Conservation (phyloP, 2,113 vertebrate species). For the Xiphophorus couchianus region DNA sequence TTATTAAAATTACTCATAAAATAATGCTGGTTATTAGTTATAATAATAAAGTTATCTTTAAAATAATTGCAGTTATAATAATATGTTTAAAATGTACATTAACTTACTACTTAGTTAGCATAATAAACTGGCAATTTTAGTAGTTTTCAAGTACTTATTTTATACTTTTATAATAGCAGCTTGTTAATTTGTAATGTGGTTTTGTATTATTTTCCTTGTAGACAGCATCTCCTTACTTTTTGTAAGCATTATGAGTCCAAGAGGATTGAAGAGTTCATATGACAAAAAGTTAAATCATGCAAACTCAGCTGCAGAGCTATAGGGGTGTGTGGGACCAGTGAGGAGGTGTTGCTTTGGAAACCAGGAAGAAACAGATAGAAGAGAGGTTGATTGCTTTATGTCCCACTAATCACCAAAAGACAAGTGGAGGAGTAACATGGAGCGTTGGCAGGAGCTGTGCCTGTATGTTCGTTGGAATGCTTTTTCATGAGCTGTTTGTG, state of each 20-base stretch:
- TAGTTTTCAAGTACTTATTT: not conserved
- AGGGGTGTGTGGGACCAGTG: slow-evolving; percentile 4
- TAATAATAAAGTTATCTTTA: not conserved
- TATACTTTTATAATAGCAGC: not conserved
- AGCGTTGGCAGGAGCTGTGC: not conserved
- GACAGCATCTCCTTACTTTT: slow-evolving; percentile 2
- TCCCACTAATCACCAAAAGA: slow-evolving; percentile 17
- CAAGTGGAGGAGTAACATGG: not conserved
- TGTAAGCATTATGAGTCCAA: not conserved
- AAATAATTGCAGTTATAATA: too few species aligned
- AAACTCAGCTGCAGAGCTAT: not conserved
- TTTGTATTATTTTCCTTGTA: slow-evolving; percentile 18
- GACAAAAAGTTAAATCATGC: not conserved
- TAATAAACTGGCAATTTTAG: not conserved
- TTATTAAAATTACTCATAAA: not conserved
- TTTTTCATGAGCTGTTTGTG: slow-evolving; percentile 8
- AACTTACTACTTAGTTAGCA: not conserved
- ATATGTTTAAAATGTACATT: not conserved
- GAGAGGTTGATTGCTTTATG: slow-evolving; percentile 19
- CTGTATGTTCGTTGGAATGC: slow-evolving; percentile 10
- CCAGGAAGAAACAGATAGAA: slow-evolving; percentile 50
- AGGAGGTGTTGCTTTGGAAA: slow-evolving; percentile 56
- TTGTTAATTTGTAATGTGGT: not conserved
- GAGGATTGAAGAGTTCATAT: slow-evolving; percentile 13
- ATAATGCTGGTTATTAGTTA: not conserved